Evolutionary conservation across 2,888 invertebrate species (phyloP).

Genomic region (Chloromyia formosa): DNA sequence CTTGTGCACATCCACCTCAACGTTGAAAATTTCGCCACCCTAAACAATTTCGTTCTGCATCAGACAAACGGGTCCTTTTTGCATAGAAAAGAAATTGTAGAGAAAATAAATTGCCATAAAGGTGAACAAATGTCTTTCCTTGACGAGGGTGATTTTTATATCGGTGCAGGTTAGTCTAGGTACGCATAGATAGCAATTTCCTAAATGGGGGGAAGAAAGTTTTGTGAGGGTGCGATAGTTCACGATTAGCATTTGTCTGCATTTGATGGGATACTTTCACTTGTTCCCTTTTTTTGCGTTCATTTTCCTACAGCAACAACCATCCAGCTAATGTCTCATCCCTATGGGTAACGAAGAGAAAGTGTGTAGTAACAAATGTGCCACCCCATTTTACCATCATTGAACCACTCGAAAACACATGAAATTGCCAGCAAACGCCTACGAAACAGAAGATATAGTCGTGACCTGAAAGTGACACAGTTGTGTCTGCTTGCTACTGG

Average conservation of each 20-base stretch:
- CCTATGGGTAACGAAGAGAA: neutral
- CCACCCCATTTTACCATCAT: no score
- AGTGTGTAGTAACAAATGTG: neutral
- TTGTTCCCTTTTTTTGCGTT: slow-evolving; percentile 47
- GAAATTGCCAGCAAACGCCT: neutral
- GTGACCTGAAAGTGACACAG: no score
- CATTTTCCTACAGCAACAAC: neutral
- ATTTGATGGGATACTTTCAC: slow-evolving; percentile 52
- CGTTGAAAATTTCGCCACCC: no score
- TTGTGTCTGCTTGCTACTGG: no score
- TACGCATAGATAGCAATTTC: no score
- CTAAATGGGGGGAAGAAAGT: no score
- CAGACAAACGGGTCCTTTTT: no score
- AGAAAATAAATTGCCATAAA: neutral
- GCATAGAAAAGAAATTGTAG: slow-evolving; percentile 3
- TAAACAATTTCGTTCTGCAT: no score
- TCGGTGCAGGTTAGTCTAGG: neutral
- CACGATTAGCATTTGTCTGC: slow-evolving; percentile 54
- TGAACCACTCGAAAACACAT: neutral
- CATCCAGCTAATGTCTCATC: neutral
- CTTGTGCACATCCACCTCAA: no score
- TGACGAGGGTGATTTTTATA: no score
- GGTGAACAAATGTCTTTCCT: neutral
- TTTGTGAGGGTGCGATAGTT: slow-evolving; percentile 50
- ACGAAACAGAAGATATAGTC: no score